These are phyloP conservation scores for Chiroxiphia lanceolata DNA, from an alignment of 2,797 vertebrate species.

Conservation along the genomic window DNA sequence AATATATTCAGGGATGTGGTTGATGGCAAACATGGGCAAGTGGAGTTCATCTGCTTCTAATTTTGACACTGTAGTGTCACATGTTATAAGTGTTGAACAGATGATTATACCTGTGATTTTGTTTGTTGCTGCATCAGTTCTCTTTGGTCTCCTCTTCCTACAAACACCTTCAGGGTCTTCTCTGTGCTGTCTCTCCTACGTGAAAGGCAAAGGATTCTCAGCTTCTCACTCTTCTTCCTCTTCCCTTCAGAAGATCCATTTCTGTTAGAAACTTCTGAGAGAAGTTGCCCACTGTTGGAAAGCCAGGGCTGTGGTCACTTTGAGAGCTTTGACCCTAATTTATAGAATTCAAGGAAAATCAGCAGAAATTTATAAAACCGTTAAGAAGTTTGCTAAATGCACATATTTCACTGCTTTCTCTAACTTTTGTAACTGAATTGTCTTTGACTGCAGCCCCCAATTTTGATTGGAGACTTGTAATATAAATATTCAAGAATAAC, in stretches of 20 bases:
- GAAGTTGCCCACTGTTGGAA: background rate
- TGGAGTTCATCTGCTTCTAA: background rate
- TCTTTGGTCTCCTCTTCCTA: background rate
- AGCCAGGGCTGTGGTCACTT: background rate
- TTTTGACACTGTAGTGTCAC: rapidly evolving
- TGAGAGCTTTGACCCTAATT: background rate
- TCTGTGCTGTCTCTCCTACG: background rate
- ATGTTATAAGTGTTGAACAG: no score
- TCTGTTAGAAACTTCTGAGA: background rate
- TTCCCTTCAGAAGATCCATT: background rate
- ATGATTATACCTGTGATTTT: background rate
- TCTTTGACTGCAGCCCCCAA: background rate
- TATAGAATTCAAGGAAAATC: background rate
- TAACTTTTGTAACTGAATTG: background rate
- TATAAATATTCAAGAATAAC: slow-evolving; percentile 7
- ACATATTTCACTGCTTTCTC: background rate
- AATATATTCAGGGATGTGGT: background rate
- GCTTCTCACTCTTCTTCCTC: background rate
- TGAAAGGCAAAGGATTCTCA: background rate
- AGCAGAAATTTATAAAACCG: background rate
- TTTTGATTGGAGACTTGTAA: background rate
- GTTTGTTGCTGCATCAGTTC: background rate
- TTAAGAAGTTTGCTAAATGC: background rate
- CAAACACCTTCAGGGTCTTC: background rate
- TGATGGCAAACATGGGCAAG: background rate